These are phyloP conservation scores for Mactromeris polynyma DNA, from an alignment of 2,888 invertebrate species.

Conservation along the genomic window DNA sequence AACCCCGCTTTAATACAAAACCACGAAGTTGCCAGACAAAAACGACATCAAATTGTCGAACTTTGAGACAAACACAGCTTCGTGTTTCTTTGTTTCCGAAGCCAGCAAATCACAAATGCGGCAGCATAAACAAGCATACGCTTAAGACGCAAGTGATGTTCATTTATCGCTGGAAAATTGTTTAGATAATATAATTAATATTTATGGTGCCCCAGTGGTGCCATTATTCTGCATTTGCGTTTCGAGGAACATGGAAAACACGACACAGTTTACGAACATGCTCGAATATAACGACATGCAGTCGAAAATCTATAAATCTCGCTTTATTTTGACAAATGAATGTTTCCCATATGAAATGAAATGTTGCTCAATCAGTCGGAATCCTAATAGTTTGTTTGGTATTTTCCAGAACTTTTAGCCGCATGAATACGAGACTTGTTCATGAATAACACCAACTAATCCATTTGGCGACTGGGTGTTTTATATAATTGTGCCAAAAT, in stretches of 20 bases:
- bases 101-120: background rate
- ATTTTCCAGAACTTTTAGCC: background rate
- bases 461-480: too few species aligned
- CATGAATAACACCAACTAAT: too few species aligned
- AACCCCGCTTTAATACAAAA: too few species aligned
- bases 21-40: too few species aligned
- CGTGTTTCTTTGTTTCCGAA: background rate
- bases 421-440: background rate
- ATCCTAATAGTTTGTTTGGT: background rate
- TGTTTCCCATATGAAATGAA: background rate
- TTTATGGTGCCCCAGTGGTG: constrained; percentile 7
- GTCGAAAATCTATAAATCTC: constrained; percentile 3
- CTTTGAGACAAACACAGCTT: too few species aligned
- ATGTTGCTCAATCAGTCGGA: background rate
- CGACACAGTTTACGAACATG: background rate
- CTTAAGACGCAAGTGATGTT: background rate
- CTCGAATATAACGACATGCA: background rate
- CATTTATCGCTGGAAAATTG: background rate
- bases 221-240: background rate
- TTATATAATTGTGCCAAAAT: too few species aligned
- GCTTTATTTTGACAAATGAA: constrained; percentile 7
- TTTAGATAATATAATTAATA: background rate
- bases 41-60: too few species aligned
- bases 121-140: background rate
- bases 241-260: background rate